A percentile compares a stretch with the other conserved stretches of the same genome.
These are phyloP conservation scores for Pocillopora meandrina DNA, from an alignment of 92 coral and sea anemone species.

Conservation along the genomic window DNA sequence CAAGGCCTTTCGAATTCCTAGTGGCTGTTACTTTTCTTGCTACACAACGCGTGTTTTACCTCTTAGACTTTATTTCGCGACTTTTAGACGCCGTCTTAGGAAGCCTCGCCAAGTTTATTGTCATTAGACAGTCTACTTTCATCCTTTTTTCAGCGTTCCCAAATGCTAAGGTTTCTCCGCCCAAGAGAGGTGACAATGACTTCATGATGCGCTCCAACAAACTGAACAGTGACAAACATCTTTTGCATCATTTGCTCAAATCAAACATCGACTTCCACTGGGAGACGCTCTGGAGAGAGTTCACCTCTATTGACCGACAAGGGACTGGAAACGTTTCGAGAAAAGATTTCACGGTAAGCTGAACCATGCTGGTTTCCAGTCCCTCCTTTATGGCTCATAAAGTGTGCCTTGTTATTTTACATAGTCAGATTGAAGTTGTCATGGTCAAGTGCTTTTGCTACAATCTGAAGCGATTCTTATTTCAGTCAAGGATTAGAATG, in stretches of 20 bases:
- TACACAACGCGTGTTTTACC: no score
- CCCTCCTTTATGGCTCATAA: neutral
- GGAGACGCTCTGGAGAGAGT: constrained; percentile 89
- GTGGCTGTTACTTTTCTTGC: no score
- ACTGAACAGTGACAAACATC: constrained; percentile 93
- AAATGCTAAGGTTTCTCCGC: constrained; percentile 96
- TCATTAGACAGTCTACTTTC: neutral
- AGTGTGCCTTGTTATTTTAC: no score
- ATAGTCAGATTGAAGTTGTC: no score
- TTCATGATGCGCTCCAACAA: constrained; percentile 99
- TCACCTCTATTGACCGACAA: constrained; percentile 69
- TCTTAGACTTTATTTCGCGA: no score
- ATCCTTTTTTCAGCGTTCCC: constrained; percentile 77
- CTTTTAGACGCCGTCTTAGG: no score
- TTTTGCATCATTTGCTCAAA: constrained; percentile 87
- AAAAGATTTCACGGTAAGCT: constrained; percentile 81
- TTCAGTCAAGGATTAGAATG: no score
- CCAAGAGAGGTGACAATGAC: constrained; percentile 96
- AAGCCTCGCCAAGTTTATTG: no score
- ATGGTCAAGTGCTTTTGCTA: no score
- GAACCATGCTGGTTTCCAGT: neutral
- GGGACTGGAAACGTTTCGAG: constrained; percentile 70
- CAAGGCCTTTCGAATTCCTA: no score
- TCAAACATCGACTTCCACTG: constrained; percentile 89
- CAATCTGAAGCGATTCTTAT: no score